Base-by-base conservation (phyloP, 2,888 invertebrate genomes). In the Listrodromus nycthemerus region DNA sequence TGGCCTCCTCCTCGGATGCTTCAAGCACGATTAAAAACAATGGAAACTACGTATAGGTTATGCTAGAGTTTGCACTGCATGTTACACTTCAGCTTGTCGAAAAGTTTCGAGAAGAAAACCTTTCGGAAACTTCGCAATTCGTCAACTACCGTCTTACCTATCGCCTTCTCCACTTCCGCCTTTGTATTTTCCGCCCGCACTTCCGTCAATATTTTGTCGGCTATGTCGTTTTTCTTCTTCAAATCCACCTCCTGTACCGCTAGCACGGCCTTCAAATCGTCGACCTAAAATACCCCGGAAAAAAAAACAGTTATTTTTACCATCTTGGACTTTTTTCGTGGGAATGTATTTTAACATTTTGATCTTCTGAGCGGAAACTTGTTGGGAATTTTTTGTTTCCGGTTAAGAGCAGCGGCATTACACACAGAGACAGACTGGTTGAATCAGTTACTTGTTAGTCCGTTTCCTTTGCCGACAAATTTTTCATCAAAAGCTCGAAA, bases 151-250 rank as follows among this genome's bases (percentile, higher is more conserved):
- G 21, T 41, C 81, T 85, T 95, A 95, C 96, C 96, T 89, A 96
- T 95, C 3, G 96, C 96, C 91, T 98, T 97, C 93, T 98, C 98
- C 87, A 96, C 96, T 16, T 97, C 96, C 0, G 98, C 98, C 94
- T 98, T 98, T 71, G 97, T 97, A 87, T 98, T 98, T 93, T 99
- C 99, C 13, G 96, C 96, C 19, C 97, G 96, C 1, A 99, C 97
- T 24, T 98, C 97, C 73, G 95, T 95, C 91, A 99, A 97, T 5
- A 99, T 95, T 90, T 96, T 96, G 92, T 98, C 98, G 0, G 98
- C 98, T 73, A 97, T 97, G 89, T 96, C 97, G 90, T 98, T 98
- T 93, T 98, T 98, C 87, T 96, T 96, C 91, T 96, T 97, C 78
- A 99, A 93, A 88, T 97, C 96, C 13, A 97, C 95, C 93, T 98